phyloP scores from a whole-genome alignment of 2,113 vertebrate genomes.

The Zosterops lateralis region DNA sequence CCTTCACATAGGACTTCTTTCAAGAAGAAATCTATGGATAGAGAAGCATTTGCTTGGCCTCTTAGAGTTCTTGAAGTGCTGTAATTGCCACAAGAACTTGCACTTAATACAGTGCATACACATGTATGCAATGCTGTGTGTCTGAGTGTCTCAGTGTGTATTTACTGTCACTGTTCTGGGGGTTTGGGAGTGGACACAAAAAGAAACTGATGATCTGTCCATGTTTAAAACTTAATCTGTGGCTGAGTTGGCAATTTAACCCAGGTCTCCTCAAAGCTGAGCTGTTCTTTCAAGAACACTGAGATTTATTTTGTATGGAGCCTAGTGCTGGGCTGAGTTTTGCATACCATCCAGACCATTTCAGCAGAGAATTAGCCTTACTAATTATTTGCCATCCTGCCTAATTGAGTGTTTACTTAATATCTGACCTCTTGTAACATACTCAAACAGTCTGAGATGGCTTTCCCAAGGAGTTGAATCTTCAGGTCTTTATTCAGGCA shows the following conservation, averaged over 20 bases:
- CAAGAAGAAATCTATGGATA: background rate
- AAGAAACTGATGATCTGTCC: background rate
- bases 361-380: constrained; percentile 15
- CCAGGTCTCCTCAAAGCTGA: background rate
- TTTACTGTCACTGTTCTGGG: background rate
- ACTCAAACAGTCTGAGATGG: background rate
- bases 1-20: background rate
- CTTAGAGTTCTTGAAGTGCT: background rate
- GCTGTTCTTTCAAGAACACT: background rate
- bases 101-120: background rate
- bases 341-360: background rate
- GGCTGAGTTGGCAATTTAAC: background rate
- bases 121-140: background rate
- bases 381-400: background rate
- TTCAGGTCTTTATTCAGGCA: background rate
- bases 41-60: background rate
- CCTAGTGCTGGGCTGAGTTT: background rate
- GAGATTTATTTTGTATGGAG: background rate
- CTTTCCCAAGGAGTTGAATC: background rate
- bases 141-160: background rate
- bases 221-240: background rate
- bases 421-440: constrained; percentile 1
- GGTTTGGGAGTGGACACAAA: background rate
- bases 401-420: constrained; percentile 31
- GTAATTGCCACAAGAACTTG: background rate